Evolutionary conservation across 1,140 invertebrate genomes (phyloP).

Genomic region (Rhyzopertha dominica): DNA sequence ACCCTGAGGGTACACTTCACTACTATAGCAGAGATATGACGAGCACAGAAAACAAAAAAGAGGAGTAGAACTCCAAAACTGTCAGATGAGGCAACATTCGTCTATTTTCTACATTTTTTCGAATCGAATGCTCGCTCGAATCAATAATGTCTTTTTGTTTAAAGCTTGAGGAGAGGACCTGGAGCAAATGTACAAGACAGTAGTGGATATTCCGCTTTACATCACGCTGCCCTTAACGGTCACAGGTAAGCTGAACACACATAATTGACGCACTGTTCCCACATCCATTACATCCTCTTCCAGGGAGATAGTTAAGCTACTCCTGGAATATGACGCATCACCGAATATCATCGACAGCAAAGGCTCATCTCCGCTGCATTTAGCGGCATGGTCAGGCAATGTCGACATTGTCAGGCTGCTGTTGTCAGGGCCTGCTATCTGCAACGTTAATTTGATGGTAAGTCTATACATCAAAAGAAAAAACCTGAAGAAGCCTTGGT

Average conservation of each 20-base stretch:
- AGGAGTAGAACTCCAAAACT: too few relatives aligned
- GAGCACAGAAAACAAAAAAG: too few relatives aligned
- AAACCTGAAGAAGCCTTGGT: too few relatives aligned
- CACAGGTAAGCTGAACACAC: slow-evolving; percentile 70
- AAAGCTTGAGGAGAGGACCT: slow-evolving; percentile 77
- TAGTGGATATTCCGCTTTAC: slow-evolving; percentile 91
- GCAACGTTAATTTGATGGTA: slow-evolving; percentile 78
- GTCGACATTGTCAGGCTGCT: slow-evolving; percentile 76
- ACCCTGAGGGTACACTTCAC: too few relatives aligned
- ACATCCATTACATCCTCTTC: slow-evolving; percentile 8
- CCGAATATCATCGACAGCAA: slow-evolving; percentile 79
- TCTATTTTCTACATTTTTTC: too few relatives aligned
- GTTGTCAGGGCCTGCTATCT: slow-evolving; percentile 66
- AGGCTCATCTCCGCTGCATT: slow-evolving; percentile 81
- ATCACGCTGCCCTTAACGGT: slow-evolving; percentile 91
- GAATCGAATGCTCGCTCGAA: too few relatives aligned
- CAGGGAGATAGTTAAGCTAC: slow-evolving; percentile 82
- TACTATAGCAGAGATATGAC: too few relatives aligned
- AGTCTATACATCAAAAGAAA: slow-evolving; percentile 35
- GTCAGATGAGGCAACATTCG: too few relatives aligned
- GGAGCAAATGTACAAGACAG: slow-evolving; percentile 90
- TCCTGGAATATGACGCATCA: slow-evolving; percentile 84
- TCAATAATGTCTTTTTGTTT: slow-evolving; percentile 11
- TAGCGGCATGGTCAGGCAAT: slow-evolving; percentile 87
- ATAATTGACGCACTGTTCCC: neutral